phyloP scores from a whole-genome alignment of 2,797 vertebrate genomes.

The Girardinus metallicus region DNA sequence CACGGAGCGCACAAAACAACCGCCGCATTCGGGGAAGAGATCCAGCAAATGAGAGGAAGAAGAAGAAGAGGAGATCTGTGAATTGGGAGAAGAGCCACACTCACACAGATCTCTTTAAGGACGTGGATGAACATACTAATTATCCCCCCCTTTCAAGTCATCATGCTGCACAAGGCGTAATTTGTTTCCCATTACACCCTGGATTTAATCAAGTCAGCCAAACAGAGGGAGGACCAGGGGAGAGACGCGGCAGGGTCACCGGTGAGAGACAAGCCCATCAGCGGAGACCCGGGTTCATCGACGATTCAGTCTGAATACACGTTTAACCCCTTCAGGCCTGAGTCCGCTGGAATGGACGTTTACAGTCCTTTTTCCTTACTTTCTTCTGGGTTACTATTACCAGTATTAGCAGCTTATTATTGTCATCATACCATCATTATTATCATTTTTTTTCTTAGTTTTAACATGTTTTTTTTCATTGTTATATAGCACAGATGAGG shows the following conservation, averaged over 20 bases:
- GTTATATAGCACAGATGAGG: no score
- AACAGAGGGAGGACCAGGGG: conserved; percentile 40
- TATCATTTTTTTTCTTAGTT: no score
- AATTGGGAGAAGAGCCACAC: conserved; percentile 28
- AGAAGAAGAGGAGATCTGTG: conserved; percentile 14
- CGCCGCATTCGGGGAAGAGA: conserved; percentile 5
- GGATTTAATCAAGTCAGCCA: conserved; percentile 66
- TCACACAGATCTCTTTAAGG: conserved; percentile 40
- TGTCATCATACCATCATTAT: no score
- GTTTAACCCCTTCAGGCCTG: no score
- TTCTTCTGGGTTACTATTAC: no score
- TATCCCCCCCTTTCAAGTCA: conserved; percentile 58
- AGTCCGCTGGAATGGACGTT: no score
- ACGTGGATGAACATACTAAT: conserved; percentile 68
- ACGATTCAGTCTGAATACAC: neutral
- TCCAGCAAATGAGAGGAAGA: conserved; percentile 41
- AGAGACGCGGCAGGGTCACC: conserved; percentile 28
- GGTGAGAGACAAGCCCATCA: conserved; percentile 11
- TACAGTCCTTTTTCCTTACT: no score
- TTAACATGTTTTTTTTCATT: no score
- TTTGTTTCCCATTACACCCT: conserved; percentile 74
- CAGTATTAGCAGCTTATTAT: no score
- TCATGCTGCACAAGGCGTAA: conserved; percentile 62
- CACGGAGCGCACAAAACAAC: conserved; percentile 3
- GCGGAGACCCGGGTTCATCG: conserved; percentile 11